Conservation (phyloP, 2,113 vertebrate genomes). For the Bagarius yarrelli region DNA sequence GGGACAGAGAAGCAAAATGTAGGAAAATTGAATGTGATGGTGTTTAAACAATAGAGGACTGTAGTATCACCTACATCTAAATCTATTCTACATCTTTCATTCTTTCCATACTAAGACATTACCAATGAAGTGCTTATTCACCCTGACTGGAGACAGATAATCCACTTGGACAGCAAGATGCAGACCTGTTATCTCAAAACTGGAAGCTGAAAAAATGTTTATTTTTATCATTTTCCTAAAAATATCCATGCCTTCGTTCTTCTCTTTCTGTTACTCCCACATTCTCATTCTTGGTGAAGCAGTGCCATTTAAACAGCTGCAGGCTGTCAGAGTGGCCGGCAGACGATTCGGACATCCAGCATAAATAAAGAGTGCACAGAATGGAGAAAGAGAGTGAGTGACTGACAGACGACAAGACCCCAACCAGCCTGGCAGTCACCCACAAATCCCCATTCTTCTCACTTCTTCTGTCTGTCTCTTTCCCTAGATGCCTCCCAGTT, state of each 20-base stretch:
- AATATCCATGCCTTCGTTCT: conserved; percentile 22
- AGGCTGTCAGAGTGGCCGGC: conserved; percentile 74
- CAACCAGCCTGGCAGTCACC: conserved; percentile 72
- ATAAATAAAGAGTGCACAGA: conserved; percentile 79
- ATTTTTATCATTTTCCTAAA: conserved; percentile 53
- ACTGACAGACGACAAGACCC: conserved; percentile 83
- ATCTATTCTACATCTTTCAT: conserved; percentile 8
- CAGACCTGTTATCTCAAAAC: conserved; percentile 49
- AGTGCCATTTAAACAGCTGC: conserved; percentile 78
- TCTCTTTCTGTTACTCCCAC: conserved; percentile 41
- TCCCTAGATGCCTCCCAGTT: conserved; percentile 75
- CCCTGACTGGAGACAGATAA: conserved; percentile 52
- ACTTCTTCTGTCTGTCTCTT: conserved; percentile 56
- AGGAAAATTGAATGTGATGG: conserved; percentile 45
- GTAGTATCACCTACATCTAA: conserved; percentile 44
- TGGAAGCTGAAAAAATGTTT: conserved; percentile 53
- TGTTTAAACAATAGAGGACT: conserved; percentile 40
- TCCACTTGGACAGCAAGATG: conserved; percentile 46
- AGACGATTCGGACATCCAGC: conserved; percentile 74
- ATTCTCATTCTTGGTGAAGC: conserved; percentile 75
- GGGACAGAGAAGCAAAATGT: conserved; percentile 26
- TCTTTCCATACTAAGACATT: conserved; percentile 42
- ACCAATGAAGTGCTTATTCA: conserved; percentile 56
- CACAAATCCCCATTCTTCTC: conserved; percentile 49
- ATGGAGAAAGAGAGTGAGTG: conserved; percentile 65